Evolutionary conservation across 2,888 invertebrate species (phyloP).

Genomic region (Parnassius apollo): DNA sequence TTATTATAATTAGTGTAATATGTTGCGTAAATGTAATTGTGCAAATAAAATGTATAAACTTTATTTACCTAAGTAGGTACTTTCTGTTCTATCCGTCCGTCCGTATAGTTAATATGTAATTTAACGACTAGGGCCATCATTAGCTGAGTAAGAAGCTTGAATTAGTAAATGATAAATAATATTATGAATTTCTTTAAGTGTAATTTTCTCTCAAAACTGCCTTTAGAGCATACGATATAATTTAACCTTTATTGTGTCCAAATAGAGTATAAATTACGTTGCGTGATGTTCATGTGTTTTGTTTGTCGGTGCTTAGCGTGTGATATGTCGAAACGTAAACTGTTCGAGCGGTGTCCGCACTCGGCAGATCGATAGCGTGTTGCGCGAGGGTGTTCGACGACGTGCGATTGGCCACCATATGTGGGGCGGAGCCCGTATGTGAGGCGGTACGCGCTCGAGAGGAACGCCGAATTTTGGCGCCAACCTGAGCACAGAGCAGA

Average conservation of each 20-base stretch:
- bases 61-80: not conserved
- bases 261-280: slow-evolving; percentile 41
- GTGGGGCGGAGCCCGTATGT: slow-evolving; percentile 74
- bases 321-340: slow-evolving; percentile 81
- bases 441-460: slow-evolving; percentile 50
- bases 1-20: no score
- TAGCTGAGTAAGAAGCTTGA: not conserved
- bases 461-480: slow-evolving; percentile 68
- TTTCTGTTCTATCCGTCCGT: not conserved
- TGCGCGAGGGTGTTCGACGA: slow-evolving; percentile 72
- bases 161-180: slow-evolving; percentile 3
- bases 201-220: slow-evolving; percentile 35
- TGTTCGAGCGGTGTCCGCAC: slow-evolving; percentile 73
- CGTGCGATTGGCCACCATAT: slow-evolving; percentile 73
- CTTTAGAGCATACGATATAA: slow-evolving; percentile 24
- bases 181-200: not conserved
- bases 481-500: slow-evolving; percentile 43
- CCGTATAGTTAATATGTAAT: not conserved
- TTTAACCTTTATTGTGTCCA: not conserved
- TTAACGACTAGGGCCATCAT: not conserved
- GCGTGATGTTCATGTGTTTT: slow-evolving; percentile 58
- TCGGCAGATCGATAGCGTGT: slow-evolving; percentile 77
- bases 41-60: not conserved
- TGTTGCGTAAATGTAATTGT: no score
- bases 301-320: slow-evolving; percentile 78